Evolutionary conservation across 1,140 invertebrate species (phyloP).

Genomic region (Subanguina moxae): DNA sequence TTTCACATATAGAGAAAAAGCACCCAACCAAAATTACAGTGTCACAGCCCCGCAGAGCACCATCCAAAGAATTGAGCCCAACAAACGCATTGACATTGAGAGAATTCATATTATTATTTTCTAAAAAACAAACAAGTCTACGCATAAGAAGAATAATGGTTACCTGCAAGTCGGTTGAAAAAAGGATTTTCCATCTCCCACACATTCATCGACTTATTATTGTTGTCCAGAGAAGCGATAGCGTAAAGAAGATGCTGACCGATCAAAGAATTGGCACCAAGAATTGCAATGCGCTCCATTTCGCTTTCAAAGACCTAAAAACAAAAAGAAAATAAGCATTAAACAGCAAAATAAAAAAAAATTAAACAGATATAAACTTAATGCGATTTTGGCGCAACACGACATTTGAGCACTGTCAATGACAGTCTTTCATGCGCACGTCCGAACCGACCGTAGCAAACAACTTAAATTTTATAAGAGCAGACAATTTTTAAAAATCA

Average conservation of each 20-base stretch:
- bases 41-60: neutral
- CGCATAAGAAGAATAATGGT: neutral
- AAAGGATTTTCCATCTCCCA: slow-evolving; percentile 4
- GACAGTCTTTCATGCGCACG: too few relatives aligned
- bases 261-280: slow-evolving; percentile 37
- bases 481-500: too few relatives aligned
- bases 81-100: slow-evolving; percentile 6
- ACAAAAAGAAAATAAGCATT: too few relatives aligned
- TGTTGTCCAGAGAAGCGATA: slow-evolving; percentile 4
- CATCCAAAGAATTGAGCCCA: slow-evolving; percentile 2
- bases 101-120: slow-evolving; percentile 14
- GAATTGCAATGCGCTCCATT: slow-evolving; percentile 29
- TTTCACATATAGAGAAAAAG: too few relatives aligned
- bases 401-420: too few relatives aligned
- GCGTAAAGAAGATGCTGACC: slow-evolving; percentile 30
- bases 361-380: too few relatives aligned
- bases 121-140: slow-evolving; percentile 2
- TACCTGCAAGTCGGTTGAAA: slow-evolving; percentile 4
- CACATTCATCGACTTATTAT: slow-evolving; percentile 10
- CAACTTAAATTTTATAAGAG: too few relatives aligned
- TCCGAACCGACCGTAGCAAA: too few relatives aligned
- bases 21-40: slow-evolving; percentile 9
- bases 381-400: too few relatives aligned
- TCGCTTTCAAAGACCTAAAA: too few relatives aligned
- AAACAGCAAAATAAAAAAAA: too few relatives aligned